Base-by-base conservation (phyloP, 1,140 invertebrate species). In the Philotrypesis tridentata region DNA sequence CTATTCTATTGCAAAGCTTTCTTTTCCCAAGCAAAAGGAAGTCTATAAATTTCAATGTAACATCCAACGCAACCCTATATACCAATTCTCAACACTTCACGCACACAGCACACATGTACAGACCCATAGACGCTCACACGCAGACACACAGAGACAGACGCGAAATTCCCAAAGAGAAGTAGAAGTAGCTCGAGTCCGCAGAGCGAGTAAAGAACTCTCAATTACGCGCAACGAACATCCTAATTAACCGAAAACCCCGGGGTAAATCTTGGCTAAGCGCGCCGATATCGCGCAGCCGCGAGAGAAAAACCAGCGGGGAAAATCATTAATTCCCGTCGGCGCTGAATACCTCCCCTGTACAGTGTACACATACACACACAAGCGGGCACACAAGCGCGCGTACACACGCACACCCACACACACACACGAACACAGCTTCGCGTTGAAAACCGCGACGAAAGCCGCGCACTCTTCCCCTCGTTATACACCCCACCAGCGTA, bases 261-360 rank as follows among this genome's bases (percentile, higher is more conserved):
- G 48, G 70, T 72, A 63, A 79, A 70, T 74, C 71, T 65, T 48
- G 68, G 29, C 48, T 79, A 79, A 71, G 67, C 29, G 65, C 40
- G 5, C 25, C 60, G 75, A 68, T 77, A 77, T 48, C 37, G 76
- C 76, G 40, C 76, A 48, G 17, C 37, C 11, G 61, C 72, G 29
- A 11, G 72, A 21, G 70, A 55, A 71, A 76, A 67, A 55, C 3
- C 17, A 5, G 11, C 75, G 74, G 65, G 70, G 76, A 80, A 80
- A 82, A 79, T 83, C 82, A 86, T 84, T 82, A 84, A 84, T 80
- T 73, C 55, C 55, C 14, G 43, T 23, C 27, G 23, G 9, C 48
- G 65, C 23, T 40, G 74, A 29, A 63, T 17, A 17, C 33, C 43
- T 43, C 27, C 8, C 5, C 7, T 23, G 0, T 17, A n/a, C 21